A percentile compares a stretch with the other conserved stretches of the same genome.
Evolutionary conservation across 2,888 invertebrate genomes (phyloP).

Genomic region (Iphiclides podalirius): DNA sequence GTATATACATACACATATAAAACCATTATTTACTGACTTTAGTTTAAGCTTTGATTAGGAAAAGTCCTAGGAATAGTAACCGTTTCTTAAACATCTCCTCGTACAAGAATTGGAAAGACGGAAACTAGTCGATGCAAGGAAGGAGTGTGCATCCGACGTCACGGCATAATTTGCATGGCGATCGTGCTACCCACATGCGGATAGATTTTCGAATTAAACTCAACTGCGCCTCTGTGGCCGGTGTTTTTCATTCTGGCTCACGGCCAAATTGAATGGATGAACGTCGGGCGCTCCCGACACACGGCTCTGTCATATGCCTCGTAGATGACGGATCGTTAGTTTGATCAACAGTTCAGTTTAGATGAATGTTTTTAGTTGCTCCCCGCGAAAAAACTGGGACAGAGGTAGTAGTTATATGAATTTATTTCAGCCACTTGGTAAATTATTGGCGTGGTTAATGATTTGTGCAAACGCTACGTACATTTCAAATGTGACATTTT

Average conservation of each 20-base stretch:
- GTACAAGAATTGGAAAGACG: too few species aligned
- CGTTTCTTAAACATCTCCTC: too few species aligned
- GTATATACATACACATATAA: too few species aligned
- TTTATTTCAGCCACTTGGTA: background rate
- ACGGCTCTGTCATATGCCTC: conserved; percentile 46
- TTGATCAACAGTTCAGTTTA: conserved; percentile 19
- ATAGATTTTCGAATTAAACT: conserved; percentile 13
- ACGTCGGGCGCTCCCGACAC: conserved; percentile 36
- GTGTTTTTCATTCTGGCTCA: conserved; percentile 52
- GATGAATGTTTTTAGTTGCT: conserved; percentile 12
- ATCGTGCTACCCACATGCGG: background rate
- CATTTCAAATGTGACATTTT: too few species aligned
- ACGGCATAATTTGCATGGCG: background rate
- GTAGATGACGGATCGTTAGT: conserved; percentile 41
- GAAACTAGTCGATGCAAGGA: too few species aligned
- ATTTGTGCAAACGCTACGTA: too few species aligned
- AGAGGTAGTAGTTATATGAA: background rate
- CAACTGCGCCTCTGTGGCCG: conserved; percentile 41
- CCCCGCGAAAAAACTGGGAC: background rate
- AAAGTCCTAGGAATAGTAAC: too few species aligned
- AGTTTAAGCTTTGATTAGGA: too few species aligned
- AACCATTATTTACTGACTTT: too few species aligned
- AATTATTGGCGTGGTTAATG: too few species aligned
- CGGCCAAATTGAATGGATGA: conserved; percentile 59
- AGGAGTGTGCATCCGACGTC: background rate